phyloP scores from a whole-genome alignment of 2,113 vertebrate species.

The Odobenus rosmarus region DNA sequence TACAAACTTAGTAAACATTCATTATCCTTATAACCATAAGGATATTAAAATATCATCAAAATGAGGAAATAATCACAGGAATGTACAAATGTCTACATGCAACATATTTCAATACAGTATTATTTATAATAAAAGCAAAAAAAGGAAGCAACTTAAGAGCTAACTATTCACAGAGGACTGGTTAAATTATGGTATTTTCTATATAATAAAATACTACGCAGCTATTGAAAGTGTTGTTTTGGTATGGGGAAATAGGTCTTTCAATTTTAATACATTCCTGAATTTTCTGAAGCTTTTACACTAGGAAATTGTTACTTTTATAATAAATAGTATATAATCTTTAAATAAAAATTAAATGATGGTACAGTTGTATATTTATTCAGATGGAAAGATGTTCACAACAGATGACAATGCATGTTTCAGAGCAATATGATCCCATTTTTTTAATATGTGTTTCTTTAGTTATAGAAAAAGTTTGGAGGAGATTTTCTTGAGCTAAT shows the following conservation, averaged over 20 bases:
- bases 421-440: neutral
- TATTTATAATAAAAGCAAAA: conserved; percentile 12
- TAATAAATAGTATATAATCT: neutral
- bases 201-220: neutral
- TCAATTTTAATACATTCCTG: neutral
- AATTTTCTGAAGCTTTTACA: neutral
- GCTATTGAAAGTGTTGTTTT: conserved; percentile 3
- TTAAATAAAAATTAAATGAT: neutral
- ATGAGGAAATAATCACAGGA: neutral
- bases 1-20: neutral
- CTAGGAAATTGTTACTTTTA: neutral
- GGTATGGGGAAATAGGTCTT: neutral
- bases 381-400: neutral
- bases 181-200: neutral
- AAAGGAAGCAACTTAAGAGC: neutral
- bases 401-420: neutral
- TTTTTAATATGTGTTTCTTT: neutral
- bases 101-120: neutral
- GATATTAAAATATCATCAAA: neutral
- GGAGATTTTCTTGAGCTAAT: neutral
- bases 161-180: neutral
- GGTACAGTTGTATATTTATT: neutral
- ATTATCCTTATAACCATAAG: neutral
- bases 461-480: neutral
- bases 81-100: neutral